These are phyloP conservation scores for Gastracanthus pulcherrimus DNA, from an alignment of 2,888 invertebrate species.

Conservation along the genomic window DNA sequence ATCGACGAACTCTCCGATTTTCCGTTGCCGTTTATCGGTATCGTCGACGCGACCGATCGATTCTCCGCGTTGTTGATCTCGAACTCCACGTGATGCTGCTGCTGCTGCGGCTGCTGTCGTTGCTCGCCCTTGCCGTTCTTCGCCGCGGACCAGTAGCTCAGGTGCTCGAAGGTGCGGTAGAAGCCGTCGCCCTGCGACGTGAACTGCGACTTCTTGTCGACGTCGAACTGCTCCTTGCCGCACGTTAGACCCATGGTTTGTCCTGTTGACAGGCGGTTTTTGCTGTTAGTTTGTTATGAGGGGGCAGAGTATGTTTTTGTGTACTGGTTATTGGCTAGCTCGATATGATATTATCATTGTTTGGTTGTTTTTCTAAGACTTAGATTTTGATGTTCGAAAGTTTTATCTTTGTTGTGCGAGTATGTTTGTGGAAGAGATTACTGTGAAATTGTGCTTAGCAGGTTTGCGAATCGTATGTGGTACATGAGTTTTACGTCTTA, in stretches of 20 bases:
- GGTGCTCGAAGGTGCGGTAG: constrained; percentile 41
- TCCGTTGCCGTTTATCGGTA: constrained; percentile 14
- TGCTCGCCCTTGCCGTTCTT: constrained; percentile 36
- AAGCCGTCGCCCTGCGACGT: constrained; percentile 30
- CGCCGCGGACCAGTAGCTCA: constrained; percentile 26
- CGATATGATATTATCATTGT: too few relatives aligned
- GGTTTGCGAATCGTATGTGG: too few relatives aligned
- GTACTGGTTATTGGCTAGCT: not conserved
- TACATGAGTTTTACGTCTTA: too few relatives aligned
- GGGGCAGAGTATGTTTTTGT: not conserved
- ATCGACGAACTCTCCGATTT: constrained; percentile 3
- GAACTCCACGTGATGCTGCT: not conserved
- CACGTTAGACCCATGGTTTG: constrained; percentile 44
- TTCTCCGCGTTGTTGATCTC: not conserved
- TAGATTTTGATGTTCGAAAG: too few relatives aligned
- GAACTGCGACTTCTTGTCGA: constrained; percentile 33
- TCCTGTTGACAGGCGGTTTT: not conserved
- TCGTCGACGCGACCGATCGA: constrained; percentile 14
- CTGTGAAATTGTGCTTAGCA: too few relatives aligned
- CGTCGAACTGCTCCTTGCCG: constrained; percentile 42
- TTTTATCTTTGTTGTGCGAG: too few relatives aligned
- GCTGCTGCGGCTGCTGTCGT: too few relatives aligned
- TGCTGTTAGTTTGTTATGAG: not conserved
- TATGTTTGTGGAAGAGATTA: too few relatives aligned
- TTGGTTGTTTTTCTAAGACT: too few relatives aligned